Percentiles rank a stretch among this genome's conserved stretches.
Evolutionary conservation across 2,888 invertebrate genomes (phyloP).

Genomic region (Heliconius aoede): DNA sequence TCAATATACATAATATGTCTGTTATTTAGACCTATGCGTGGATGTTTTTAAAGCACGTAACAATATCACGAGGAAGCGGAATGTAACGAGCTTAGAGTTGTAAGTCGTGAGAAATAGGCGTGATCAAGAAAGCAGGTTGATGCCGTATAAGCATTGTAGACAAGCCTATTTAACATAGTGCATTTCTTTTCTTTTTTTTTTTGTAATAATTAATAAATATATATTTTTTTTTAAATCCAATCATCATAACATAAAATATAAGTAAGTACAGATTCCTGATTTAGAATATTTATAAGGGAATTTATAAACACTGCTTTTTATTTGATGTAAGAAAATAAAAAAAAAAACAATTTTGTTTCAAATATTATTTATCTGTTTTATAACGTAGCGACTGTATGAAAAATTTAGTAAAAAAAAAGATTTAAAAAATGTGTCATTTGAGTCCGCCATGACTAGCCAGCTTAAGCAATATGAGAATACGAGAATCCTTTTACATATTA

Average conservation of each 20-base stretch:
- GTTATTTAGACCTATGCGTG: neutral
- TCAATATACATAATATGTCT: neutral
- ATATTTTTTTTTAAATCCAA: neutral
- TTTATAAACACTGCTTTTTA: no score
- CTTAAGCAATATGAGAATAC: constrained; percentile 2
- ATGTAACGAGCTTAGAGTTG: constrained; percentile 58
- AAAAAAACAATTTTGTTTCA: no score
- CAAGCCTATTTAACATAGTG: constrained; percentile 23
- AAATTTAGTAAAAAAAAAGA: neutral
- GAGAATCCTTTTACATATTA: constrained; percentile 15
- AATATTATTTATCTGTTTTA: neutral
- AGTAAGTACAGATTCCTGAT: no score
- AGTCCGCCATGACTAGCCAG: neutral
- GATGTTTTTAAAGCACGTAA: constrained; percentile 18
- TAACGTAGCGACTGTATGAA: neutral
- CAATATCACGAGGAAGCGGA: constrained; percentile 65
- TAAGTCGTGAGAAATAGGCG: constrained; percentile 78
- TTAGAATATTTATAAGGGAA: no score
- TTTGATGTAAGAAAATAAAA: no score
- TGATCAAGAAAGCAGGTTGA: constrained; percentile 71
- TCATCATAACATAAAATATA: no score
- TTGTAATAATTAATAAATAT: neutral
- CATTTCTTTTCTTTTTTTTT: neutral
- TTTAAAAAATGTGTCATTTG: neutral
- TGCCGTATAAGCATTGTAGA: constrained; percentile 63